These are phyloP conservation scores for Ornithorhynchus anatinus DNA, from an alignment of 2,113 vertebrate genomes.

Conservation along the genomic window DNA sequence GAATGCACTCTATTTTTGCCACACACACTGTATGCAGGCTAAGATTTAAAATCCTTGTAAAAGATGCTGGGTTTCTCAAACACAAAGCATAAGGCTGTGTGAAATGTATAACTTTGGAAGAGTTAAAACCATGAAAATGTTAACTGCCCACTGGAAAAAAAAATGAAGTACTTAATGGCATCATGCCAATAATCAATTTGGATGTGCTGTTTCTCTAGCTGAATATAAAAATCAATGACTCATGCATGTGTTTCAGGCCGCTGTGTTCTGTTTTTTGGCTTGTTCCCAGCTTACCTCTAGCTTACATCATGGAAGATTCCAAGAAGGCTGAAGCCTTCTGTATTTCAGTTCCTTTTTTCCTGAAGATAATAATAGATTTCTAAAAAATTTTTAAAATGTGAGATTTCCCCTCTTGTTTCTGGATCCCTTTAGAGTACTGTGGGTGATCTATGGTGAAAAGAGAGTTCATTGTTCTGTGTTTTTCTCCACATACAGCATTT, in stretches of 20 bases:
- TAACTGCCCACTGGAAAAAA: too few relatives aligned
- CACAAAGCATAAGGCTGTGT: too few relatives aligned
- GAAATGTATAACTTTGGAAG: too few relatives aligned
- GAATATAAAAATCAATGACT: not conserved
- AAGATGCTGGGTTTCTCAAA: too few relatives aligned
- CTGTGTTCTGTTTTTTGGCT: not conserved
- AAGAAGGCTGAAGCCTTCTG: not conserved
- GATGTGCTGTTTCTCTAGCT: not conserved
- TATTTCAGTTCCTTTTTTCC: not conserved
- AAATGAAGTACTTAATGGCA: too few relatives aligned
- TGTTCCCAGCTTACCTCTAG: not conserved
- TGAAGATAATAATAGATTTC: not conserved
- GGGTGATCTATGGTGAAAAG: constrained; percentile 21
- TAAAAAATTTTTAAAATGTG: constrained; percentile 24
- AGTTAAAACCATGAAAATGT: too few relatives aligned
- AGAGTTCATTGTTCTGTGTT: constrained; percentile 37
- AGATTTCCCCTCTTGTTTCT: constrained; percentile 44
- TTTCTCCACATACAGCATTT: constrained; percentile 38
- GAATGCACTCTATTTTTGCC: too few relatives aligned
- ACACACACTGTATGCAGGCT: too few relatives aligned
- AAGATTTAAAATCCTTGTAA: too few relatives aligned
- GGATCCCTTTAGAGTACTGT: constrained; percentile 12
- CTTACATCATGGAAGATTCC: constrained; percentile 28
- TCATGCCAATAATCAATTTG: not conserved
- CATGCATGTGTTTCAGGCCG: not conserved